Evolutionary conservation across 1,140 invertebrate genomes (phyloP).

Genomic region (Samia ricini): DNA sequence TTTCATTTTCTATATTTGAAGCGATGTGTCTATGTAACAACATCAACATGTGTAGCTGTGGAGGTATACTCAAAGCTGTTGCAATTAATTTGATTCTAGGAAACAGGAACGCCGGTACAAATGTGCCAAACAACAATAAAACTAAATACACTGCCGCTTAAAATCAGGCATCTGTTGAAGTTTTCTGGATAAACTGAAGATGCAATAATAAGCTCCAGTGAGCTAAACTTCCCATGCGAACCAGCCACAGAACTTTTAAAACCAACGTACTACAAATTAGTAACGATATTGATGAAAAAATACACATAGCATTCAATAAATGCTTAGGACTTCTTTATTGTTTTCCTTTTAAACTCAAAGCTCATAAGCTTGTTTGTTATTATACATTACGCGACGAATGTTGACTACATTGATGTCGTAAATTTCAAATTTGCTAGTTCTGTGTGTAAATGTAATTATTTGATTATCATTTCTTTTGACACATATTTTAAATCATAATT

Average conservation of each 20-base stretch:
- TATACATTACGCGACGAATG: background rate
- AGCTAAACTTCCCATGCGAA: slow-evolving; percentile 34
- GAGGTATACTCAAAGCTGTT: slow-evolving; percentile 35
- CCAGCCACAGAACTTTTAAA: slow-evolving; percentile 34
- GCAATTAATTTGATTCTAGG: slow-evolving; percentile 33
- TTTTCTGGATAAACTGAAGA: slow-evolving; percentile 27
- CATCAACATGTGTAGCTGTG: slow-evolving; percentile 40
- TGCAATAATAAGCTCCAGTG: slow-evolving; percentile 45
- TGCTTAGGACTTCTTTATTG: background rate
- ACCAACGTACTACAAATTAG: slow-evolving; percentile 18
- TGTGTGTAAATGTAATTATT: background rate
- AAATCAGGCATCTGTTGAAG: slow-evolving; percentile 10
- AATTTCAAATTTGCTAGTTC: background rate
- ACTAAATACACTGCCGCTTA: slow-evolving; percentile 27
- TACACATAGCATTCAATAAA: slow-evolving; percentile 34
- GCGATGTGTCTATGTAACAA: slow-evolving; percentile 32
- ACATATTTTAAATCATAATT: too few relatives aligned
- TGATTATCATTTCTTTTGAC: background rate
- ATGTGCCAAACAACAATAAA: slow-evolving; percentile 30
- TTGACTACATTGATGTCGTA: background rate
- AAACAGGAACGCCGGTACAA: slow-evolving; percentile 31
- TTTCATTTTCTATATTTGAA: slow-evolving; percentile 22
- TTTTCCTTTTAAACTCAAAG: background rate
- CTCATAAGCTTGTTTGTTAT: background rate
- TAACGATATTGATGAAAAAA: slow-evolving; percentile 20